Percentiles rank a stretch among this genome's conserved stretches.
Conservation (phyloP, 1,140 invertebrate species). For the Acromyrmex heyeri region DNA sequence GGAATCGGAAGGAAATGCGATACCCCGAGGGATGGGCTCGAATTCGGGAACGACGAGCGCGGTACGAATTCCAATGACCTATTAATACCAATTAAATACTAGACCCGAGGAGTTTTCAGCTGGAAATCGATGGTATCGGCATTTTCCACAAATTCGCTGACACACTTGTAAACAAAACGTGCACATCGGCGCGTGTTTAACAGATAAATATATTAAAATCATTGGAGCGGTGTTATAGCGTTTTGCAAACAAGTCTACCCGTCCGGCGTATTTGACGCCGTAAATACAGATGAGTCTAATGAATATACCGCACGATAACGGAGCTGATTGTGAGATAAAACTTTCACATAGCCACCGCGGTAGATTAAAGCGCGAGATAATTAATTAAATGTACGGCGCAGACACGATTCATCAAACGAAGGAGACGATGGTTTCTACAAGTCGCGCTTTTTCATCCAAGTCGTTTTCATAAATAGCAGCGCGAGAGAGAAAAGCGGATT, state of each 20-base stretch:
- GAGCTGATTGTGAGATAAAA: background rate
- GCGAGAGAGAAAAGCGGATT: background rate
- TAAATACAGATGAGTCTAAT: constrained; percentile 46
- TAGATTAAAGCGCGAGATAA: constrained; percentile 38
- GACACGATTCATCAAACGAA: background rate
- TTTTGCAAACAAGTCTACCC: constrained; percentile 29
- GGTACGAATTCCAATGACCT: constrained; percentile 55
- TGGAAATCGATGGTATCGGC: constrained; percentile 45
- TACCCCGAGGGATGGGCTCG: background rate
- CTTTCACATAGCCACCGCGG: background rate
- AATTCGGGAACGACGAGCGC: background rate
- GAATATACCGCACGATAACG: constrained; percentile 26
- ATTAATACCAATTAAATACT: constrained; percentile 57
- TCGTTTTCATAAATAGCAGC: constrained; percentile 40
- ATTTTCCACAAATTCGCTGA: constrained; percentile 49
- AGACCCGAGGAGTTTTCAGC: constrained; percentile 30
- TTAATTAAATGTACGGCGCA: constrained; percentile 27
- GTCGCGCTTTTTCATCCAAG: constrained; percentile 5
- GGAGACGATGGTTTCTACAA: background rate
- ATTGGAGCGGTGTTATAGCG: constrained; percentile 34
- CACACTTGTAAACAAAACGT: constrained; percentile 54
- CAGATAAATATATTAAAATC: constrained; percentile 61
- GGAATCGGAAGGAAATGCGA: constrained; percentile 8
- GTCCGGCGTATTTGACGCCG: constrained; percentile 36
- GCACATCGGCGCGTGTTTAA: constrained; percentile 38